phyloP scores from a whole-genome alignment of 2,888 invertebrate species.

The Cephonodes hylas region DNA sequence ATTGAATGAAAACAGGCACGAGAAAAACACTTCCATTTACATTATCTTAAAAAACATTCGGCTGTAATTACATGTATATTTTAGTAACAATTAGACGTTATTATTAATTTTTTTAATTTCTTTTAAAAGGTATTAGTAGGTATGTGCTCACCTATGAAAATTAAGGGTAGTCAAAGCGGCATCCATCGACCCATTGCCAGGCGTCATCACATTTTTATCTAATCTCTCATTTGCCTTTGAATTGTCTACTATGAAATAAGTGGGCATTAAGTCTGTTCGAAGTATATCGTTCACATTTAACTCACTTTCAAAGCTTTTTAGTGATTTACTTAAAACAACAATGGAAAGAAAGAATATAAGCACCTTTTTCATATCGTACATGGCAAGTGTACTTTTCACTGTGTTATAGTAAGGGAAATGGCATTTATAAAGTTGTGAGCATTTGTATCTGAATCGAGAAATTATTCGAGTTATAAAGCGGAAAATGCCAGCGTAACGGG shows the following conservation, averaged over 20 bases:
- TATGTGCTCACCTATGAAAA: slow-evolving; percentile 84
- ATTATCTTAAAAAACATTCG: too few species aligned
- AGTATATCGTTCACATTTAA: slow-evolving; percentile 85
- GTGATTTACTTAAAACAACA: slow-evolving; percentile 17
- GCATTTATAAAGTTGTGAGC: not conserved
- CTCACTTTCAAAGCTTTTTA: slow-evolving; percentile 54
- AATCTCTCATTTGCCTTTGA: slow-evolving; percentile 34
- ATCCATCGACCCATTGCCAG: slow-evolving; percentile 81
- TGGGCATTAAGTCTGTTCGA: slow-evolving; percentile 85
- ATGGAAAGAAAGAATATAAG: slow-evolving; percentile 16
- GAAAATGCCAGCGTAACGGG: slow-evolving; percentile 55
- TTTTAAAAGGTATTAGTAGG: too few species aligned
- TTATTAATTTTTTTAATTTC: too few species aligned
- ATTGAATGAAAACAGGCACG: too few species aligned
- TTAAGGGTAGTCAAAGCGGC: slow-evolving; percentile 84
- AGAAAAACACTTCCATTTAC: too few species aligned
- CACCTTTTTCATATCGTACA: slow-evolving; percentile 20
- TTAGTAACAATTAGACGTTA: too few species aligned
- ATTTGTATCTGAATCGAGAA: slow-evolving; percentile 27
- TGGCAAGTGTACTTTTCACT: not conserved
- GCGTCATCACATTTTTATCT: slow-evolving; percentile 34
- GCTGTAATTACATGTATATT: too few species aligned
- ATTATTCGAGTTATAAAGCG: slow-evolving; percentile 71
- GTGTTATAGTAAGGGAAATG: not conserved
- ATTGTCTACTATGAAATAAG: slow-evolving; percentile 77